Evolutionary conservation across 2,888 invertebrate species (phyloP).

Genomic region (Sturmia bella): DNA sequence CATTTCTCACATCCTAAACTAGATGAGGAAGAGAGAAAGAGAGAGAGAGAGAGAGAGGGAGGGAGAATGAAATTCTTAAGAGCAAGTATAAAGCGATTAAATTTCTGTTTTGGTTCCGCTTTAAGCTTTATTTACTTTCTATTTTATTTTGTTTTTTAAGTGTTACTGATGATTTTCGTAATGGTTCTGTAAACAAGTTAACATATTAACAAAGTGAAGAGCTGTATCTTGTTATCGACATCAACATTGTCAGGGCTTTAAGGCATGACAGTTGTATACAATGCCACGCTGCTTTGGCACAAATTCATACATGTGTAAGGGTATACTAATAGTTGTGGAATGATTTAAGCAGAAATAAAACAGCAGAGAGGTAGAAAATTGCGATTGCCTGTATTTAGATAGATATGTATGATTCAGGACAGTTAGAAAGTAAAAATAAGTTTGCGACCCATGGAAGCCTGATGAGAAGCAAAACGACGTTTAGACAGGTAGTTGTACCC

Average conservation of each 20-base stretch:
- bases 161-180: constrained; percentile 59
- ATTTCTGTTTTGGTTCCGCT: constrained; percentile 40
- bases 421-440: too few species aligned
- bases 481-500: too few species aligned
- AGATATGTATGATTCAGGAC: too few species aligned
- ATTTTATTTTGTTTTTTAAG: constrained; percentile 42
- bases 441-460: too few species aligned
- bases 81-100: not conserved
- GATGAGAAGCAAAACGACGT: too few species aligned
- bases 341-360: not conserved
- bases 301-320: constrained; percentile 10
- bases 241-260: constrained; percentile 35
- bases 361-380: not conserved
- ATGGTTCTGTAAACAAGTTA: constrained; percentile 60
- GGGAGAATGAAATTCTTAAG: not conserved
- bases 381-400: too few species aligned
- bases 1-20: constrained; percentile 17
- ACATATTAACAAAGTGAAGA: constrained; percentile 58
- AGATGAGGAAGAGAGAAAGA: not conserved
- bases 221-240: constrained; percentile 48
- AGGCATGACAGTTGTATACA: constrained; percentile 39
- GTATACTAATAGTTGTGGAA: constrained; percentile 1
- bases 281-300: not conserved
- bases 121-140: constrained; percentile 9
- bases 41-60: too few species aligned